phyloP scores from a whole-genome alignment of 2,797 vertebrate genomes.

The Chaetodon trifasciatus region DNA sequence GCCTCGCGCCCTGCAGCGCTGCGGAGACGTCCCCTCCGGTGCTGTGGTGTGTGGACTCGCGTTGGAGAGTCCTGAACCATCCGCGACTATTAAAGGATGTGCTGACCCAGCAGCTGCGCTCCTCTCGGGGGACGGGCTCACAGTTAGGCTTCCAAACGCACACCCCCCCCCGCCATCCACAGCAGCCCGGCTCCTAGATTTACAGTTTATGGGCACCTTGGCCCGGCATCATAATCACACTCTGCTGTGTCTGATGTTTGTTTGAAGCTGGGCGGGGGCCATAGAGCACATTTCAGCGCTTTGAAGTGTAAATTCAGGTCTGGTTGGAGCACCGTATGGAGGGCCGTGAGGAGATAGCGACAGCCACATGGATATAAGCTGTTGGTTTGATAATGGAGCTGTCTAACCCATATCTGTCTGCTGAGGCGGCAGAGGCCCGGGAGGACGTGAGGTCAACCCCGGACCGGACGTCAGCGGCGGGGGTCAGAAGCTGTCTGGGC shows the following conservation, averaged over 20 bases:
- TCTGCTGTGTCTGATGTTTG: slow-evolving; percentile 69
- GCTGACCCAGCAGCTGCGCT: slow-evolving; percentile 76
- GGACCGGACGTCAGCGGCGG: not conserved
- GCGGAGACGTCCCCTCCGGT: slow-evolving; percentile 30
- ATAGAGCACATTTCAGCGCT: slow-evolving; percentile 42
- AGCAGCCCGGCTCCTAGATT: slow-evolving; percentile 51
- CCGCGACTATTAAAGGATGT: slow-evolving; percentile 64
- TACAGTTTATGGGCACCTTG: slow-evolving; percentile 62
- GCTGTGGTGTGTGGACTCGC: slow-evolving; percentile 38
- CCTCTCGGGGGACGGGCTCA: slow-evolving; percentile 63
- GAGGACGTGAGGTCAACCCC: slow-evolving; percentile 38
- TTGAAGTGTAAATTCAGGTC: slow-evolving; percentile 73
- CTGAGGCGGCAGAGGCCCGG: slow-evolving; percentile 9
- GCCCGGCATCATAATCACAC: slow-evolving; percentile 61
- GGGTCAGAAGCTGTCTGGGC: slow-evolving; percentile 38
- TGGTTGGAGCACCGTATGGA: slow-evolving; percentile 51
- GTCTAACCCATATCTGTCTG: slow-evolving; percentile 34
- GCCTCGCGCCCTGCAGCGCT: slow-evolving; percentile 21
- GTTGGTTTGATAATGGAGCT: slow-evolving; percentile 45
- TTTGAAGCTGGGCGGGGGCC: slow-evolving; percentile 64
- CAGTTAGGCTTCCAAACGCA: slow-evolving; percentile 56
- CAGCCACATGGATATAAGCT: slow-evolving; percentile 44
- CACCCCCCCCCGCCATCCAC: slow-evolving; percentile 23
- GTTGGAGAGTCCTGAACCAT: slow-evolving; percentile 63
- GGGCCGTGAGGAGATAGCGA: slow-evolving; percentile 40